Evolutionary conservation across 2,888 invertebrate genomes (phyloP).

Genomic region (Ichneumoninae sp.): DNA sequence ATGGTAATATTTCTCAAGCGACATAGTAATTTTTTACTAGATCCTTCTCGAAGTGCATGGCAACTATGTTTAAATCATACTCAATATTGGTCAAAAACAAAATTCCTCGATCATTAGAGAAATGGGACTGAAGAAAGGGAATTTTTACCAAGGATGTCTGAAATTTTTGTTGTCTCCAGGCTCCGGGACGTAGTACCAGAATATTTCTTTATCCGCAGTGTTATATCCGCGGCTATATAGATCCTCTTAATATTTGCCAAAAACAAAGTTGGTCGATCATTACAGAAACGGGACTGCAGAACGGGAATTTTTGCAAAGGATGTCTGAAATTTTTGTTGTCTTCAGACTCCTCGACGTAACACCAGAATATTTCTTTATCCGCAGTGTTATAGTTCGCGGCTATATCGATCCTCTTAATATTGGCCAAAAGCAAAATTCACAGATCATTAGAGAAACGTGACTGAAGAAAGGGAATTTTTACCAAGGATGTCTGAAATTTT

Average conservation of each 20-base stretch:
- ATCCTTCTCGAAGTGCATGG: too few relatives aligned
- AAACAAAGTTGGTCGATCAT: neutral
- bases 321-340: neutral
- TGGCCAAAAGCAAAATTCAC: neutral
- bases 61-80: neutral
- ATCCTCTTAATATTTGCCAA: neutral
- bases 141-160: neutral
- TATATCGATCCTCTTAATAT: neutral
- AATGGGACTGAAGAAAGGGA: neutral
- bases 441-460: neutral
- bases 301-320: neutral
- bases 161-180: neutral
- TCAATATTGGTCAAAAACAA: neutral
- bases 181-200: neutral
- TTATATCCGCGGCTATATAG: conserved; percentile 20
- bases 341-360: neutral
- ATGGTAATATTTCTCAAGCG: too few relatives aligned
- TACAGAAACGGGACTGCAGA: neutral
- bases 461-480: neutral
- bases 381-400: conserved; percentile 26
- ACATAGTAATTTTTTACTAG: too few relatives aligned
- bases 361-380: conserved; percentile 19
- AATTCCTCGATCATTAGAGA: neutral
- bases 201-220: conserved; percentile 24
- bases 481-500: neutral